These are phyloP conservation scores for Bombyx huttoni DNA, from an alignment of 2,888 invertebrate genomes.

Conservation along the genomic window DNA sequence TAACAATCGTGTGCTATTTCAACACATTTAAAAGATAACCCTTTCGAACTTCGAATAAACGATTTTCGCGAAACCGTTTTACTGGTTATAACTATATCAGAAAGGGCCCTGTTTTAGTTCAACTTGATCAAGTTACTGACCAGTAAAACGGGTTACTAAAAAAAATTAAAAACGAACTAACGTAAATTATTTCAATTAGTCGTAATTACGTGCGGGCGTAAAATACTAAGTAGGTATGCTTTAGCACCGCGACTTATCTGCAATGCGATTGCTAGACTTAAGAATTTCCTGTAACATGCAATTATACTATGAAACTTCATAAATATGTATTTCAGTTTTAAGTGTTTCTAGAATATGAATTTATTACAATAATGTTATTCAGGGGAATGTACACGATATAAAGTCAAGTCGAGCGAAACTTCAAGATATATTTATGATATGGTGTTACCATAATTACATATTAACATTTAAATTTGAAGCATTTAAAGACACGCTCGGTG, in stretches of 20 bases:
- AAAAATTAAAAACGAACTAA: conserved; percentile 20
- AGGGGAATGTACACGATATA: conserved; percentile 5
- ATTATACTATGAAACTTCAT: conserved; percentile 6
- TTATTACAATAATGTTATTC: not conserved
- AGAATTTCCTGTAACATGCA: conserved; percentile 8
- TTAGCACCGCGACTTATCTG: conserved; percentile 17
- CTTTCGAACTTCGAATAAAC: too few species aligned
- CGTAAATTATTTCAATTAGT: conserved; percentile 3
- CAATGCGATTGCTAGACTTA: conserved; percentile 14
- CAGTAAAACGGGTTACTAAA: not conserved
- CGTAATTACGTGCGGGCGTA: not conserved
- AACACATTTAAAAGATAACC: not conserved
- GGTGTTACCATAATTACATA: not conserved
- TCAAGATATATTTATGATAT: not conserved
- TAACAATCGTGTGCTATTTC: not conserved
- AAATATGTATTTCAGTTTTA: conserved; percentile 9
- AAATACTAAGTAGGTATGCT: conserved; percentile 8
- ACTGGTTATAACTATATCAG: not conserved
- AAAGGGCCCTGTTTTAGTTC: not conserved
- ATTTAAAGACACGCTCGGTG: too few species aligned
- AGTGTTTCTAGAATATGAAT: conserved; percentile 5
- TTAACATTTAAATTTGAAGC: too few species aligned
- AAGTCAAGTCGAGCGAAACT: conserved; percentile 6
- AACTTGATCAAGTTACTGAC: not conserved
- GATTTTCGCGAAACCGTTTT: not conserved